A percentile compares a stretch with the other conserved stretches of the same genome.
Conservation (phyloP, 1,140 invertebrate genomes). For the Apocrypta bakeri region DNA sequence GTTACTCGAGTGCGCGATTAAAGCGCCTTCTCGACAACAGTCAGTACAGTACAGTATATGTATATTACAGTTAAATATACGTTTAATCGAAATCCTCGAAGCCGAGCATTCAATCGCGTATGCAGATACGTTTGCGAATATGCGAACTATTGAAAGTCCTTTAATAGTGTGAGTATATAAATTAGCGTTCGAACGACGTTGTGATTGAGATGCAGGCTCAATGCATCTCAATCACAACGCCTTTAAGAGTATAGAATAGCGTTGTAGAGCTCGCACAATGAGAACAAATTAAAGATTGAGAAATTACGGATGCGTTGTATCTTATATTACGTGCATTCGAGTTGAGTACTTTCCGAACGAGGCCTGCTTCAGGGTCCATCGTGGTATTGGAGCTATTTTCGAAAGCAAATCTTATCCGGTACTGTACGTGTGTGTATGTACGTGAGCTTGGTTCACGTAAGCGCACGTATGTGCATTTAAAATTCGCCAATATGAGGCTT, state of each 20-base stretch:
- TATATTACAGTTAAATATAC: too few species aligned
- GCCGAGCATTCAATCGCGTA: background rate
- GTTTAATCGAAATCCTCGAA: slow-evolving; percentile 38
- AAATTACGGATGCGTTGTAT: background rate
- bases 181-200: too few species aligned
- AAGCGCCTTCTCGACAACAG: background rate
- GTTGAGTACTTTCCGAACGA: background rate
- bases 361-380: background rate
- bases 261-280: too few species aligned
- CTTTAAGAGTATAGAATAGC: too few species aligned
- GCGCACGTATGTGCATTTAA: slow-evolving; percentile 9
- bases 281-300: background rate
- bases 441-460: too few species aligned
- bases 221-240: too few species aligned
- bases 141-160: too few species aligned
- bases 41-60: background rate
- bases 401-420: slow-evolving; percentile 14
- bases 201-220: too few species aligned
- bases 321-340: slow-evolving; percentile 32
- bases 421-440: too few species aligned
- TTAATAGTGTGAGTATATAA: too few species aligned
- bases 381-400: background rate
- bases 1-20: background rate
- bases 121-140: background rate
- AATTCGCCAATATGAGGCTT: slow-evolving; percentile 28